These are phyloP conservation scores for Hyperopisus bebe DNA, from an alignment of 2,113 vertebrate species.

Conservation along the genomic window DNA sequence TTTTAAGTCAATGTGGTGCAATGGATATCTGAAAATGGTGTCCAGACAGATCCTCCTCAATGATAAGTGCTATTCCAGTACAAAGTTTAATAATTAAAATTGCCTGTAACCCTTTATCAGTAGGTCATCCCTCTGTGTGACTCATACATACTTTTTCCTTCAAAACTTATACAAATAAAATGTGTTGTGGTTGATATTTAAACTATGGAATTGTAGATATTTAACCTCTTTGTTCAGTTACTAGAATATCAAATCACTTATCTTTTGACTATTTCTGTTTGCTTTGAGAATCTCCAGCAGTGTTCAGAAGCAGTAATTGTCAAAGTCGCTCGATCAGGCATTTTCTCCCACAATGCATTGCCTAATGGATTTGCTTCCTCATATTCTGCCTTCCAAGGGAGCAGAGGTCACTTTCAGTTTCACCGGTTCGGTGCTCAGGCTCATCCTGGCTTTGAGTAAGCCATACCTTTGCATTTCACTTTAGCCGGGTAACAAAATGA, in stretches of 20 bases:
- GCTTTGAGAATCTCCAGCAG: background rate
- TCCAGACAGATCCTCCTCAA: background rate
- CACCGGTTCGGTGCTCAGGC: background rate
- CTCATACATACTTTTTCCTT: background rate
- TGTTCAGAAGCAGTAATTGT: background rate
- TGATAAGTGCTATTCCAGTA: slow-evolving; percentile 3
- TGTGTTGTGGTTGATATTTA: background rate
- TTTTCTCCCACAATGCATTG: background rate
- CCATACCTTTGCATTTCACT: background rate
- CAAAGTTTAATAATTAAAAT: slow-evolving; percentile 1
- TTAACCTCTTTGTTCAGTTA: background rate
- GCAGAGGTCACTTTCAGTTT: background rate
- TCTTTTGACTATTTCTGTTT: background rate
- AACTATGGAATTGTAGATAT: background rate
- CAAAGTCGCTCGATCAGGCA: background rate
- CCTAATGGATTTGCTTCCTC: background rate
- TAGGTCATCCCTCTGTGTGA: background rate
- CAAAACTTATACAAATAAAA: background rate
- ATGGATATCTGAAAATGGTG: background rate
- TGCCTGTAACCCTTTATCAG: background rate
- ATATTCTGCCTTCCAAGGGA: background rate
- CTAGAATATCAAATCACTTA: too few relatives aligned
- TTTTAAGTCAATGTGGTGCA: background rate
- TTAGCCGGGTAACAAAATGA: background rate
- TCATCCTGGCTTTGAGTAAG: background rate